Conservation (phyloP, 2,113 vertebrate genomes). For the Antigone vipio region DNA sequence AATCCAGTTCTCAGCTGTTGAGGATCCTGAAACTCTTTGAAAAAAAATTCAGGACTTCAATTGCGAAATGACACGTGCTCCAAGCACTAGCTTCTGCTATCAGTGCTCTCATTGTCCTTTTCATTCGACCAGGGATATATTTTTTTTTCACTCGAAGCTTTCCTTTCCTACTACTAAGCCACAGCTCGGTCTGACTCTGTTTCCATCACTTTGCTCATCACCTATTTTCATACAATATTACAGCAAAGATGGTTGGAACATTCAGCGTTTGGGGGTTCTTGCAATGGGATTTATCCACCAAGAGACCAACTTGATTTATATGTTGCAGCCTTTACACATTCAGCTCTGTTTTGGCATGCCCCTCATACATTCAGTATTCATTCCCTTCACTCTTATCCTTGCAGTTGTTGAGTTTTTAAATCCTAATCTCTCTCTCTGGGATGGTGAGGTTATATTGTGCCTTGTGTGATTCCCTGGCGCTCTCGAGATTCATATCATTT, state of each 20-base stretch:
- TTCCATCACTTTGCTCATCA: neutral
- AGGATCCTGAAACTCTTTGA: neutral
- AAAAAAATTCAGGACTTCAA: neutral
- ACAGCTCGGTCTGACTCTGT: neutral
- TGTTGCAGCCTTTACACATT: neutral
- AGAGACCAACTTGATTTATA: neutral
- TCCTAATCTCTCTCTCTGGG: slow-evolving; percentile 9
- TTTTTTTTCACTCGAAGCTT: neutral
- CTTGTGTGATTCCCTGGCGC: neutral
- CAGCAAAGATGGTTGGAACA: neutral
- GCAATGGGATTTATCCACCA: neutral
- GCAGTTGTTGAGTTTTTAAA: slow-evolving; percentile 20
- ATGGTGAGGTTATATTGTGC: neutral
- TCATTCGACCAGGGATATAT: neutral
- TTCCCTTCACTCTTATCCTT: slow-evolving; percentile 1
- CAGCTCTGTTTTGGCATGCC: neutral
- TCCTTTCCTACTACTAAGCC: neutral
- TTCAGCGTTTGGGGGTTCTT: neutral
- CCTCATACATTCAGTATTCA: neutral
- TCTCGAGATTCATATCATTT: neutral
- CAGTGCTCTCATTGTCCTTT: neutral
- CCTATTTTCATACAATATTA: neutral
- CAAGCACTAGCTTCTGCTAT: neutral
- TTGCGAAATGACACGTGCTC: neutral
- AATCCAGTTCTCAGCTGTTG: neutral